Base-by-base conservation (phyloP, 2,888 invertebrate species). In the Drosophila incognita region DNA sequence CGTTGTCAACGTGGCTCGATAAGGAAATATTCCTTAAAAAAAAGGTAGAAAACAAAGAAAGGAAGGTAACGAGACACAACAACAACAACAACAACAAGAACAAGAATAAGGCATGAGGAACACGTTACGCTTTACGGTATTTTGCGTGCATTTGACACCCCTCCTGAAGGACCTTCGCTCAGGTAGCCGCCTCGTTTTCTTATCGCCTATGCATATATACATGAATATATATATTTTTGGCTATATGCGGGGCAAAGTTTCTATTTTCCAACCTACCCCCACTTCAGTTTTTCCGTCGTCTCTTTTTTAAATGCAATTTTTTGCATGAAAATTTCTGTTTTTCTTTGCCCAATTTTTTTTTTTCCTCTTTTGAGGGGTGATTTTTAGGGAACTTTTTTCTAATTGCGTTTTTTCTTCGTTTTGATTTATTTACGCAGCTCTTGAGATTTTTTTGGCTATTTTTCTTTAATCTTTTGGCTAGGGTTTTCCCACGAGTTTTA, bases 291-390 rank as follows among this genome's bases (percentile, higher is more conserved):
- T 85, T 75, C 65, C 68, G 56, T 36, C 62, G 46, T 33, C 63
- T 71, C 74, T 87, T 83, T 81, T 85, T 82, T 84, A 87, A 87
- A 83, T 86, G 87, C 90, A 89, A 80, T 87, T 90, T 87, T 87
- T 88, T 76, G 72, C 82, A 85, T 81, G 81, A 82, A 84, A 76
- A 89, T 82, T 70, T 69, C 31, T 35, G 31, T 79, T 69, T 79
- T 73, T 76, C 58, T 53, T 64, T 68, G 31, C 53, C 15, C 8
- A 29, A 40, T 4, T 35, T 49, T 70, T 65, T 62, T 62, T 38
- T 24, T 40, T 8, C 8, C 8, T 33, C 31, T 53, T 54, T 53
- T 56, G 46, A 40, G 90, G 90, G 89, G 74, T 78, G 69, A 18
- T 63, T 76, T 78, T 73, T 58, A 27, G 56, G 53, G 29, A 79